A percentile compares a stretch with the other conserved stretches of the same genome.
These are phyloP conservation scores for Thaumetopoea pityocampa DNA, from an alignment of 1,140 invertebrate species.

Conservation along the genomic window DNA sequence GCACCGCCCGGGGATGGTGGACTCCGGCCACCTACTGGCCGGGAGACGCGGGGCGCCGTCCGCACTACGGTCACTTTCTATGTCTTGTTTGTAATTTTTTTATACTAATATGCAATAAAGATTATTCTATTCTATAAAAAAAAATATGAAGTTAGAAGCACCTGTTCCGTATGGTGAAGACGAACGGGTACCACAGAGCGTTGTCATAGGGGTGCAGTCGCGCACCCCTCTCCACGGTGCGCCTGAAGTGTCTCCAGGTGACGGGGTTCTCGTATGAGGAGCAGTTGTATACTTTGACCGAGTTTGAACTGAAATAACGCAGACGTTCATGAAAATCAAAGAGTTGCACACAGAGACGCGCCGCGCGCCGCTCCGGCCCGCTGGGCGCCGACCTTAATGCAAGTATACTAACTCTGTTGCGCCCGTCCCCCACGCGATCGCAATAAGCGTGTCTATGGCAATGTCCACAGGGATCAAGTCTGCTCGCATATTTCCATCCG, in stretches of 20 bases:
- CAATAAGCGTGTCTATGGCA: slow-evolving; percentile 86
- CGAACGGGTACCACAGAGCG: slow-evolving; percentile 81
- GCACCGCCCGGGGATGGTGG: too few relatives aligned
- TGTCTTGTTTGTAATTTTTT: too few relatives aligned
- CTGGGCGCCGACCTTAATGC: too few relatives aligned
- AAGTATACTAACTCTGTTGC: slow-evolving; percentile 41
- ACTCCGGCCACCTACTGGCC: too few relatives aligned
- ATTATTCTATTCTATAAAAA: background rate
- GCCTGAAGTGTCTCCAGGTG: slow-evolving; percentile 43
- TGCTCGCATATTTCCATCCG: slow-evolving; percentile 59
- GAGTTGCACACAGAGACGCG: too few relatives aligned
- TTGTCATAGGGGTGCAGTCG: slow-evolving; percentile 77
- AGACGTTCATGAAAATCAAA: too few relatives aligned
- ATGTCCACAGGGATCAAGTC: slow-evolving; percentile 91
- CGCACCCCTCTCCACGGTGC: slow-evolving; percentile 19
- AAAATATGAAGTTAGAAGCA: slow-evolving; percentile 11
- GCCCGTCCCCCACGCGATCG: slow-evolving; percentile 81
- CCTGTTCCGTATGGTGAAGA: slow-evolving; percentile 68
- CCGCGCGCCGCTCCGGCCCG: slow-evolving; percentile 37
- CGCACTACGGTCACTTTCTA: too few relatives aligned
- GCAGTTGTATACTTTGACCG: slow-evolving; percentile 57
- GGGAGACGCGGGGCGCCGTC: too few relatives aligned
- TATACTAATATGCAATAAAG: background rate
- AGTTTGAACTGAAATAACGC: background rate
- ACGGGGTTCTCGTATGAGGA: slow-evolving; percentile 49